Percentiles rank a stretch among this genome's conserved stretches.
Conservation (phyloP, 2,888 invertebrate species). For the Heliconius ethilla region DNA sequence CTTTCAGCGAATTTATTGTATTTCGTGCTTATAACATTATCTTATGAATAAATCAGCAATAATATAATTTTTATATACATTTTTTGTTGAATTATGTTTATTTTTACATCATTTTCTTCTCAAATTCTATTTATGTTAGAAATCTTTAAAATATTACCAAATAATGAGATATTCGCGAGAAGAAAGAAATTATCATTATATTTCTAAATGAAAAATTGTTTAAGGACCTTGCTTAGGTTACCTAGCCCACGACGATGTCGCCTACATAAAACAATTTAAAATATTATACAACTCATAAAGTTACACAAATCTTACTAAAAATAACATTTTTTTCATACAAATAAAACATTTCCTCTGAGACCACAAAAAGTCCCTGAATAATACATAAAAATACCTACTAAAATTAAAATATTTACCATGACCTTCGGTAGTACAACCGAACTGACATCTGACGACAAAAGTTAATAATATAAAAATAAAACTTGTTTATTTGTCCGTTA, state of each 20-base stretch:
- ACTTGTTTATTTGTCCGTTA: not conserved
- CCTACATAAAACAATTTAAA: no score
- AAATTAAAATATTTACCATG: slow-evolving; percentile 18
- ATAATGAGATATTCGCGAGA: no score
- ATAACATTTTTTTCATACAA: not conserved
- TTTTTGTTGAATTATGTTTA: not conserved
- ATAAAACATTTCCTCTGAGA: not conserved
- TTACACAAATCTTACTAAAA: not conserved
- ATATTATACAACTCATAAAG: no score
- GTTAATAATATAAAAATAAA: slow-evolving; percentile 16
- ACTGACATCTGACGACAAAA: slow-evolving; percentile 20
- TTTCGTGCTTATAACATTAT: slow-evolving; percentile 2
- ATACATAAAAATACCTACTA: slow-evolving; percentile 11
- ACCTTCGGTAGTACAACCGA: slow-evolving; percentile 14
- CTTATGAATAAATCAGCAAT: not conserved
- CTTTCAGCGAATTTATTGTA: slow-evolving; percentile 11
- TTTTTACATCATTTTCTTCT: not conserved
- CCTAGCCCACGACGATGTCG: no score
- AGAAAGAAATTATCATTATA: no score
- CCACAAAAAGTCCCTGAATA: slow-evolving; percentile 19
- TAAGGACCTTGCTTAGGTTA: no score
- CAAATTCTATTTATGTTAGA: not conserved
- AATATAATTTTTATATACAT: not conserved
- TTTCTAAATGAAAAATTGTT: no score
- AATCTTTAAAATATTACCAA: not conserved